Evolutionary conservation across 2,797 vertebrate genomes (phyloP), one percentile per base, ranked within the genome.

Genomic region (Sorex maritimensis): DNA sequence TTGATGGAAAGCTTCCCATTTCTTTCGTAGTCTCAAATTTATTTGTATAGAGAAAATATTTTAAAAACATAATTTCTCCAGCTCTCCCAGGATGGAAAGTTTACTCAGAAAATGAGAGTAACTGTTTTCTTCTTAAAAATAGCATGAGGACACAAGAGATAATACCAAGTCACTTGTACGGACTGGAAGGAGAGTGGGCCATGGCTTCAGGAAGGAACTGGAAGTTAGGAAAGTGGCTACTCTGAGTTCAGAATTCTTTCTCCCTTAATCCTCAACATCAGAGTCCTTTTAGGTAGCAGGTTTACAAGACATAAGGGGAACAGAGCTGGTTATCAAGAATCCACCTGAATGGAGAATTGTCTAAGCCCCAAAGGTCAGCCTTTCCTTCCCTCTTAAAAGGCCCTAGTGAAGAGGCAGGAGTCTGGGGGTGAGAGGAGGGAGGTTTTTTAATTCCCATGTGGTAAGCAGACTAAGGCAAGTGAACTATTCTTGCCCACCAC

Each of bases 281-380:
- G 67, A 6, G 7, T 83, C 46, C 38, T 72, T 93, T 86, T 41
- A 86, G 87, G 93, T 81, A 85, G 52, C 68, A 77, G 79, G 74
- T 87, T 85, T 89, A 75, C 4, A 89, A 73, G 69, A 61, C 30
- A 74, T 41, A 84, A 86, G 46, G 15, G 14, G 21, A 75, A 81
- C 28, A 68, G 84, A 87, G 26, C 30, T 80, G 28, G 46, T 34
- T 87, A 80, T 90, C 91, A 90, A 92, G 34, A 94, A 77, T 81
- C 80, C 80, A 86, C 71, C 74, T 92, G 81, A 21, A 77, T 95
- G 79, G 81, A 61, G 44, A 15, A 63, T 49, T 77, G 72, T 82
- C 68, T 88, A 84, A 68, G 67, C 49, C 88, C 78, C 26, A 78
- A 75, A 55, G 41, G 38, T 90, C 65, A 67, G n/a, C 77, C 15